phyloP scores from a whole-genome alignment of 2,888 invertebrate species.

The Geotrupes spiniger region DNA sequence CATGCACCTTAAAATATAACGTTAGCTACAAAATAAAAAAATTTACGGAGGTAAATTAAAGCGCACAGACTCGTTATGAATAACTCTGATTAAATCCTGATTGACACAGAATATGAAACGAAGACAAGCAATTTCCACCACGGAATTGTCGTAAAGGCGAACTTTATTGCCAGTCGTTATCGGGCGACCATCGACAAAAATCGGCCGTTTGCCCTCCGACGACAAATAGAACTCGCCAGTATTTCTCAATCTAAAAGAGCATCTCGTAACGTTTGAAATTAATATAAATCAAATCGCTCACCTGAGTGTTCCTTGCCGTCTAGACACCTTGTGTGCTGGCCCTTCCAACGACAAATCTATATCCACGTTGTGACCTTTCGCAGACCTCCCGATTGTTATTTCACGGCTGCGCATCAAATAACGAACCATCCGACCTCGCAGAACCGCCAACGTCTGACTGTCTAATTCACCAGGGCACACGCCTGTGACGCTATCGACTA shows the following conservation, averaged over 20 bases:
- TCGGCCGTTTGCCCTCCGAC: slow-evolving; percentile 91
- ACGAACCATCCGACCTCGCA: slow-evolving; percentile 86
- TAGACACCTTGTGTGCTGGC: slow-evolving; percentile 89
- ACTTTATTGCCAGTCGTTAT: slow-evolving; percentile 85
- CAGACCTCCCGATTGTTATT: slow-evolving; percentile 90
- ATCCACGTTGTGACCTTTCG: slow-evolving; percentile 86
- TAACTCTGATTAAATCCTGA: slow-evolving; percentile 85
- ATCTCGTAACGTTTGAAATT: slow-evolving; percentile 4
- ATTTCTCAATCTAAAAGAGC: slow-evolving; percentile 67
- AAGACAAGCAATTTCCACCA: slow-evolving; percentile 91
- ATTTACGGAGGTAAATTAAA: slow-evolving; percentile 58
- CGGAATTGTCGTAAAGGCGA: slow-evolving; percentile 88
- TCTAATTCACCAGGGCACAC: slow-evolving; percentile 86
- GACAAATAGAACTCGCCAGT: slow-evolving; percentile 94
- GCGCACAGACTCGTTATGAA: slow-evolving; percentile 84
- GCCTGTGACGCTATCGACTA: slow-evolving; percentile 87
- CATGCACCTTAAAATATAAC: background rate
- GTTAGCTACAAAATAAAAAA: background rate
- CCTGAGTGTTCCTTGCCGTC: slow-evolving; percentile 88
- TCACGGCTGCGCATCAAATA: slow-evolving; percentile 93
- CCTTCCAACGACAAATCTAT: slow-evolving; percentile 93
- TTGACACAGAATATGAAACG: slow-evolving; percentile 92
- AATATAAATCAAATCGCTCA: slow-evolving; percentile 22
- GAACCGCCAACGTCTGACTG: slow-evolving; percentile 87
- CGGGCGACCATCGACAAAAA: slow-evolving; percentile 92